Evolutionary conservation across 2,113 vertebrate species (phyloP).

Genomic region (Halichoerus grypus): DNA sequence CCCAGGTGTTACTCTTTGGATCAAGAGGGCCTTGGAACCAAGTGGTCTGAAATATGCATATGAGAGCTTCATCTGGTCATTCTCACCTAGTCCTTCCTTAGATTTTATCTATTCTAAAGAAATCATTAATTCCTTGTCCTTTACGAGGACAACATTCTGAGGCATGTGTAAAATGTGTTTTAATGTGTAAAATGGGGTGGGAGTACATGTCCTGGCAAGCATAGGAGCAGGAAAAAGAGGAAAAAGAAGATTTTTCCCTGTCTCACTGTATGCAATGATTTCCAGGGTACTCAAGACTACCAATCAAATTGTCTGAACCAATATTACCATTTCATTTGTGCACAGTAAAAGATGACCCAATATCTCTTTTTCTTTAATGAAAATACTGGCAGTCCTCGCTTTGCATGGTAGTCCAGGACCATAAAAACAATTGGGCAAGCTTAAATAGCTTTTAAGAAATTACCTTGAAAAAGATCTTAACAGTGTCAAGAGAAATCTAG

Average conservation of each 20-base stretch:
- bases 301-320: neutral
- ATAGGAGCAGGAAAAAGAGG: neutral
- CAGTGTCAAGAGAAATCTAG: slow-evolving; percentile 58
- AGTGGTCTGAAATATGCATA: neutral
- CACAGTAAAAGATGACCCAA: neutral
- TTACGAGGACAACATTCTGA: neutral
- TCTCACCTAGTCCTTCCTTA: neutral
- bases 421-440: neutral
- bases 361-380: neutral
- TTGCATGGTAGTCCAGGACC: neutral
- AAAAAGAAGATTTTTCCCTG: neutral
- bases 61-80: neutral
- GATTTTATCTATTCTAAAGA: neutral
- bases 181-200: neutral
- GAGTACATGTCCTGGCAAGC: neutral
- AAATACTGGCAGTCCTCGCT: neutral
- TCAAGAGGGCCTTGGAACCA: neutral
- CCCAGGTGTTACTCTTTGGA: neutral
- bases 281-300: neutral
- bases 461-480: slow-evolving; percentile 64
- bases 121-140: neutral
- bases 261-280: neutral
- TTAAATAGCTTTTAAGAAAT: slow-evolving; percentile 64
- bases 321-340: neutral
- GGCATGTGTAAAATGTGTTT: neutral